Evolutionary conservation across 2,797 vertebrate species (phyloP).

Genomic region (Antennarius maculatus): DNA sequence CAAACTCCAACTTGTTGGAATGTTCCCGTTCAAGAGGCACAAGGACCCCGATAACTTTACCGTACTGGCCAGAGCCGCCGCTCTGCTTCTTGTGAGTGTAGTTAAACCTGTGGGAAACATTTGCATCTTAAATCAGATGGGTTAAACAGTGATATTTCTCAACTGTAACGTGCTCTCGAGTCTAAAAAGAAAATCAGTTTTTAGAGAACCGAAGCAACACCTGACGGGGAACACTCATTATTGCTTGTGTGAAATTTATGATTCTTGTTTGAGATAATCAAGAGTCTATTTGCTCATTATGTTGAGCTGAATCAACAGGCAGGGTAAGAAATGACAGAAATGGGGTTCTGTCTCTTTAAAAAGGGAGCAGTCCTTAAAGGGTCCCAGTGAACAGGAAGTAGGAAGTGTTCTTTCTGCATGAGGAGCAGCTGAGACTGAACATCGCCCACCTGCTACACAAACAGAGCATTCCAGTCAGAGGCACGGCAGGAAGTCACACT

Average conservation of each 20-base stretch:
- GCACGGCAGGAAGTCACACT: conserved; percentile 27
- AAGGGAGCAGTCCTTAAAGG: conserved; percentile 48
- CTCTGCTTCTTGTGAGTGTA: conserved; percentile 96
- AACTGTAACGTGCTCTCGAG: background rate
- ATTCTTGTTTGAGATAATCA: background rate
- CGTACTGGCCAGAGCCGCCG: conserved; percentile 93
- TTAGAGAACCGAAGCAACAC: too few relatives aligned
- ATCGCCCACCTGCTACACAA: conserved; percentile 6
- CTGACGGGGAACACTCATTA: too few relatives aligned
- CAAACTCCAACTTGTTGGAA: conserved; percentile 91
- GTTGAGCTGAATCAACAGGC: background rate
- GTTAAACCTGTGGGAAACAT: conserved; percentile 85
- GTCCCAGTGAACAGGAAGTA: conserved; percentile 52
- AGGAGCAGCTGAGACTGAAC: conserved; percentile 36
- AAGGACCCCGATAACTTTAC: conserved; percentile 90
- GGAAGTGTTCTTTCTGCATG: conserved; percentile 51
- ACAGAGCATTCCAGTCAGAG: conserved; percentile 19
- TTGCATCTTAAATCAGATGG: background rate
- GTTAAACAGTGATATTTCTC: background rate
- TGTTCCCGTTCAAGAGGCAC: conserved; percentile 88
- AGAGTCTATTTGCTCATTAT: background rate
- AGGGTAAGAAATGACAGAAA: background rate
- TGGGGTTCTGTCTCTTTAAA: conserved; percentile 79
- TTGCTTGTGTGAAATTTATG: too few relatives aligned
- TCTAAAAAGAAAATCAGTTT: too few relatives aligned